A percentile compares a stretch with the other conserved stretches of the same genome.
These are phyloP conservation scores for Polymixis lichenea DNA, from an alignment of 2,888 invertebrate genomes.

Conservation along the genomic window DNA sequence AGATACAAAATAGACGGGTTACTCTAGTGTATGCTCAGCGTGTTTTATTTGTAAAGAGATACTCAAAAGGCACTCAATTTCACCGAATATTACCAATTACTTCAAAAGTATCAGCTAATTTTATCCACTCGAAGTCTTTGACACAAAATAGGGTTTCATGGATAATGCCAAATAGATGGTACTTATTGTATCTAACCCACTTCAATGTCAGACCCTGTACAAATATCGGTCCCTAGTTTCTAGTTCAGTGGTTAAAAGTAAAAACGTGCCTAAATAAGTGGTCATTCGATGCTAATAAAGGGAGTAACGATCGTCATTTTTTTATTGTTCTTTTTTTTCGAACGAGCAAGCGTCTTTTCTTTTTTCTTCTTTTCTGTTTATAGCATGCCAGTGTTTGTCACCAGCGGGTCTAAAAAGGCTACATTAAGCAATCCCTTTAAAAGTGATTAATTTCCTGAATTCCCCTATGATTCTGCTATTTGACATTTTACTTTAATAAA, in stretches of 20 bases:
- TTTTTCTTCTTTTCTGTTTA: background rate
- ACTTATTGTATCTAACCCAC: constrained; percentile 45
- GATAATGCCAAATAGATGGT: constrained; percentile 32
- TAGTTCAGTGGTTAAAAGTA: constrained; percentile 36
- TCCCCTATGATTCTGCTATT: no score
- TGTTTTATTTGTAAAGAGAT: background rate
- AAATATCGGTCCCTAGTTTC: constrained; percentile 48
- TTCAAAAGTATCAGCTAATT: constrained; percentile 12
- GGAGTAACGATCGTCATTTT: background rate
- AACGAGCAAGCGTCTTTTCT: no score
- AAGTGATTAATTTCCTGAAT: no score
- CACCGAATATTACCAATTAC: background rate
- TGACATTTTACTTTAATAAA: no score
- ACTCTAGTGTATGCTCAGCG: background rate
- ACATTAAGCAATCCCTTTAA: no score
- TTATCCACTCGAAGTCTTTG: constrained; percentile 25
- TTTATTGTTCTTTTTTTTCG: background rate
- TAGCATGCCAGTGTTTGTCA: background rate
- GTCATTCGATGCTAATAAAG: constrained; percentile 27
- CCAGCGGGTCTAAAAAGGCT: no score
- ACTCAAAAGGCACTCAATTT: background rate
- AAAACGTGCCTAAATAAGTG: constrained; percentile 40
- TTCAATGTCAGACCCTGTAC: constrained; percentile 54
- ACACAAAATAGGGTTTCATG: constrained; percentile 29
- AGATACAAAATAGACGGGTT: no score